A percentile compares a stretch with the other conserved stretches of the same genome.
Conservation (phyloP, 1,140 invertebrate species). For the Drosophila elegans region DNA sequence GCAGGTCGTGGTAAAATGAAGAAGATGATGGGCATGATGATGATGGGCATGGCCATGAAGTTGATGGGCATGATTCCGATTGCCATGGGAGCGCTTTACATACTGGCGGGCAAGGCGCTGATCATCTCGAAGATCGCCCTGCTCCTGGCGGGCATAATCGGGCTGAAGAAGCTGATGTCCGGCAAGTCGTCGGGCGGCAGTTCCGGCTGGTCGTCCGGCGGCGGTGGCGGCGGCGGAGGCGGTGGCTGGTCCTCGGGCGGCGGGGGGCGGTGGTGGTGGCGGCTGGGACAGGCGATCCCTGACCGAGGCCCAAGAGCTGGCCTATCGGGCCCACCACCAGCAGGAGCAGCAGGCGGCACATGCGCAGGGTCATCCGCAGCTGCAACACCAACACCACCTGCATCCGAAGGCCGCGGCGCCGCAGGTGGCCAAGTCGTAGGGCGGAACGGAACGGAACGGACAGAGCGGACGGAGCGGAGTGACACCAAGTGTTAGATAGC, state of each 20-base stretch:
- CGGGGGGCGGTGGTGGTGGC: slow-evolving; percentile 73
- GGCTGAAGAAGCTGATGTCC: slow-evolving; percentile 90
- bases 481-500: slow-evolving; percentile 42
- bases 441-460: slow-evolving; percentile 5
- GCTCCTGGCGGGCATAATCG: slow-evolving; percentile 90
- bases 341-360: slow-evolving; percentile 42
- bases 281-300: slow-evolving; percentile 86
- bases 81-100: slow-evolving; percentile 90
- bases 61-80: slow-evolving; percentile 90
- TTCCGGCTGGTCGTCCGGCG: slow-evolving; percentile 86
- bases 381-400: slow-evolving; percentile 48
- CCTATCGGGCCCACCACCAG: slow-evolving; percentile 88
- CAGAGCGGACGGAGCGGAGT: slow-evolving; percentile 24
- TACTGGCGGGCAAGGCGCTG: slow-evolving; percentile 91
- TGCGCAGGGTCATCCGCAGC: slow-evolving; percentile 34
- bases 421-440: slow-evolving; percentile 66
- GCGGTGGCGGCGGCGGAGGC: slow-evolving; percentile 86
- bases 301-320: slow-evolving; percentile 87
- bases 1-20: slow-evolving; percentile 91
- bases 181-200: slow-evolving; percentile 87
- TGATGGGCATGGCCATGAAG: slow-evolving; percentile 92
- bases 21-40: slow-evolving; percentile 93
- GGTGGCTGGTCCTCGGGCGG: slow-evolving; percentile 87
- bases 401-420: slow-evolving; percentile 45
- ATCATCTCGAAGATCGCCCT: slow-evolving; percentile 92